phyloP scores from a whole-genome alignment of 2,113 vertebrate species.

The Ageneiosus marmoratus region DNA sequence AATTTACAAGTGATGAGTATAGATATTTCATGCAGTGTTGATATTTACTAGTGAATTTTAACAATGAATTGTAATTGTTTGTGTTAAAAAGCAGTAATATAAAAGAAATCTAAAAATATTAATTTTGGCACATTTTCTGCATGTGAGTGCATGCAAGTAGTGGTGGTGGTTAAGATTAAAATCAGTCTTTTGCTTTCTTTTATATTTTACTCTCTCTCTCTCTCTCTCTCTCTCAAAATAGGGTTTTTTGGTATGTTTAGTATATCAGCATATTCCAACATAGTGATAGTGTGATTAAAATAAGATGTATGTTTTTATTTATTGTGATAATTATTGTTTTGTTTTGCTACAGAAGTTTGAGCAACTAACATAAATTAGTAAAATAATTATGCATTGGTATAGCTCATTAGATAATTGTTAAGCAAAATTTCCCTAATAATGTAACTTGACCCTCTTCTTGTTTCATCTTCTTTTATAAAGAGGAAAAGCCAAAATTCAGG shows the following conservation, averaged over 20 bases:
- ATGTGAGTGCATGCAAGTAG: background rate
- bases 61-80: background rate
- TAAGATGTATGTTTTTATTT: background rate
- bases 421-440: background rate
- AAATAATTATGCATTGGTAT: background rate
- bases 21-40: too few species aligned
- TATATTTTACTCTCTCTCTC: too few species aligned
- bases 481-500: slow-evolving; percentile 91
- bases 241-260: background rate
- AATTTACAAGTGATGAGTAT: background rate
- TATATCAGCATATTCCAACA: background rate
- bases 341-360: background rate
- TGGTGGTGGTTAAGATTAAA: background rate
- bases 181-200: too few species aligned
- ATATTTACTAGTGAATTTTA: background rate
- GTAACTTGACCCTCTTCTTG: slow-evolving; percentile 56
- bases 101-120: background rate
- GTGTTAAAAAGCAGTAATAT: background rate
- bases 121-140: background rate
- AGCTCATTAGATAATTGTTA: background rate
- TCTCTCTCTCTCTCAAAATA: background rate
- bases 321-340: background rate
- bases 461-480: slow-evolving; percentile 65
- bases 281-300: background rate
- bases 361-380: background rate